Evolutionary conservation across 2,888 invertebrate species (phyloP).

Genomic region (Pristionchus maxplancki): DNA sequence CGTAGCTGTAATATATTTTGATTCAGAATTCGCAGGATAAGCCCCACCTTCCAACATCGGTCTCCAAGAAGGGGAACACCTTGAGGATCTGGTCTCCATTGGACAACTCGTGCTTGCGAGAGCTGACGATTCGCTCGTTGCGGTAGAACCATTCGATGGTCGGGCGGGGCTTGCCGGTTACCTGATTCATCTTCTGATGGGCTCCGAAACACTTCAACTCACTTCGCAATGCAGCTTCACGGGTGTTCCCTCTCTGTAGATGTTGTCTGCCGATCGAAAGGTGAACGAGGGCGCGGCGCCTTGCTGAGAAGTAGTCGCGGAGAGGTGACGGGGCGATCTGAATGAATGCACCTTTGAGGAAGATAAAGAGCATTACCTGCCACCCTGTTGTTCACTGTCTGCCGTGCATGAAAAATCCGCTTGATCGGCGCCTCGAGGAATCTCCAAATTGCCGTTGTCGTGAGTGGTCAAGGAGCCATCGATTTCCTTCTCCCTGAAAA

Average conservation of each 20-base stretch:
- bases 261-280: conserved; percentile 7
- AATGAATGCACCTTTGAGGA: not conserved
- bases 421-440: not conserved
- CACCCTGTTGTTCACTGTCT: not conserved
- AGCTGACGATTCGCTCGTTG: conserved; percentile 58
- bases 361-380: not conserved
- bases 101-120: conserved; percentile 66
- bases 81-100: conserved; percentile 63
- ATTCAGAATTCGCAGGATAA: not conserved
- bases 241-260: conserved; percentile 52
- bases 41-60: conserved; percentile 69
- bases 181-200: not conserved
- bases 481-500: conserved; percentile 26
- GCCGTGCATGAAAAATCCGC: not conserved
- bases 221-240: conserved; percentile 55
- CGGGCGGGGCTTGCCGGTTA: conserved; percentile 6
- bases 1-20: conserved; percentile 70
- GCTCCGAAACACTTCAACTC: not conserved
- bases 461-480: not conserved
- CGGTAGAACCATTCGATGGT: conserved; percentile 45
- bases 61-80: conserved; percentile 74
- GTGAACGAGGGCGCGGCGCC: conserved; percentile 16
- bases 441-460: conserved; percentile 16
- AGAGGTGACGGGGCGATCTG: conserved; percentile 23
- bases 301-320: not conserved